phyloP scores from a whole-genome alignment of 2,797 vertebrate genomes.

The Amphiprion clarkii region DNA sequence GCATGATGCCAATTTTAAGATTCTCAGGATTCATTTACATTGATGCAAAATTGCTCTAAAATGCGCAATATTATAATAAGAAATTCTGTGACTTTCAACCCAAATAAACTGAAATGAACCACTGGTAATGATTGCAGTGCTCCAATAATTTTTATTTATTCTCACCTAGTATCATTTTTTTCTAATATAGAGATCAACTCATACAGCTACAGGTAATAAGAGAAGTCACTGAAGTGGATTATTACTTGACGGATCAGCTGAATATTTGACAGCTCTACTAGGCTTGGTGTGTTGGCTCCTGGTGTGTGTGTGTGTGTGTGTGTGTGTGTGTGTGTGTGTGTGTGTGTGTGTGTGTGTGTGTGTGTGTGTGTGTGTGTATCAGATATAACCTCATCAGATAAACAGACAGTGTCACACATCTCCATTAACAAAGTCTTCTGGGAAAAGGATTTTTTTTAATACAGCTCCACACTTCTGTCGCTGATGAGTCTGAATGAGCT shows the following conservation, averaged over 20 bases:
- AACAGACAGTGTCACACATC: conserved; percentile 65
- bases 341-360: conserved; percentile 22
- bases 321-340: too few species aligned
- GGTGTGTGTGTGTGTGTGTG: conserved; percentile 23
- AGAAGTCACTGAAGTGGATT: conserved; percentile 44
- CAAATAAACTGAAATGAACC: neutral
- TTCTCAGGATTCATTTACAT: neutral
- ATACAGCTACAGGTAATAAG: conserved; percentile 29
- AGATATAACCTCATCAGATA: conserved; percentile 67
- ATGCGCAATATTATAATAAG: too few species aligned
- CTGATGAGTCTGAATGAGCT: conserved; percentile 72
- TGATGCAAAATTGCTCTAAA: too few species aligned
- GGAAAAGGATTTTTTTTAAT: conserved; percentile 71
- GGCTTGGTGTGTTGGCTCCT: conserved; percentile 33
- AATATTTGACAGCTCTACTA: conserved; percentile 50
- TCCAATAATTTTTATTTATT: neutral
- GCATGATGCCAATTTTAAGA: neutral
- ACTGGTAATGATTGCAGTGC: neutral
- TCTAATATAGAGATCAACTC: conserved; percentile 31
- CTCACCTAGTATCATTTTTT: neutral
- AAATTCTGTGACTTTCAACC: too few species aligned
- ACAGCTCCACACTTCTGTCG: conserved; percentile 57
- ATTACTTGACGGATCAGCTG: conserved; percentile 44
- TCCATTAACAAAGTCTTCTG: conserved; percentile 72
- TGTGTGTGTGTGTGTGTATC: neutral